Evolutionary conservation across 2,797 vertebrate species (phyloP).

Genomic region (Gorsachius magnificus): DNA sequence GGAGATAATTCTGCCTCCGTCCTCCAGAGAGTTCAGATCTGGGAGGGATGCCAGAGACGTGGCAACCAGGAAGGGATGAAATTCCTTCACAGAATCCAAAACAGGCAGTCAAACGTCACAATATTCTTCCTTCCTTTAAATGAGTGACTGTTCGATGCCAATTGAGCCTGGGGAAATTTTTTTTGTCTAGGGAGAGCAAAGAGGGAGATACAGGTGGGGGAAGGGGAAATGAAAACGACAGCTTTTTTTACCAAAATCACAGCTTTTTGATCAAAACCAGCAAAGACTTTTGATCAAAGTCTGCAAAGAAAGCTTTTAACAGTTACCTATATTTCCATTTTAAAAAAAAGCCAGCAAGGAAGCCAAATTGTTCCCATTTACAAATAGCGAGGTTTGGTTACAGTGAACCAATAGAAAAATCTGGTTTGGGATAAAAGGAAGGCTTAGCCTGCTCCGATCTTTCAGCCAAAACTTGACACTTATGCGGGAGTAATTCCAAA

Average conservation of each 20-base stretch:
- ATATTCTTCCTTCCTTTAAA: slow-evolving; percentile 9
- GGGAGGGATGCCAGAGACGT: slow-evolving; percentile 51
- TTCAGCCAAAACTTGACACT: neutral
- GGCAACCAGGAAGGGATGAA: slow-evolving; percentile 26
- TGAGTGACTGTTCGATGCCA: neutral
- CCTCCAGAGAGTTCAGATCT: slow-evolving; percentile 32
- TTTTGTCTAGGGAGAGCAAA: neutral
- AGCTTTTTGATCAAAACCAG: neutral
- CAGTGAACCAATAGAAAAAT: neutral
- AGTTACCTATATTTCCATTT: neutral
- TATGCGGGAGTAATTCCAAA: neutral
- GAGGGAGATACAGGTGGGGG: neutral
- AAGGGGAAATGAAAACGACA: neutral
- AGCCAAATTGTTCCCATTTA: neutral
- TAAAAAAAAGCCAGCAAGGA: neutral
- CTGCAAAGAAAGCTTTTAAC: neutral
- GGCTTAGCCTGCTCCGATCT: neutral
- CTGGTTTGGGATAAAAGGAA: neutral
- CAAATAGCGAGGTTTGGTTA: neutral
- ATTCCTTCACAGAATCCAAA: slow-evolving; percentile 65
- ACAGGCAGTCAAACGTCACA: slow-evolving; percentile 22
- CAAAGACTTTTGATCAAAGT: neutral
- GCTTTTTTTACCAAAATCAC: neutral
- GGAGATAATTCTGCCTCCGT: slow-evolving; percentile 38
- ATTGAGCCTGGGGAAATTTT: neutral